phyloP scores from a whole-genome alignment of 1,140 invertebrate genomes.

The Dreissena rostriformis region DNA sequence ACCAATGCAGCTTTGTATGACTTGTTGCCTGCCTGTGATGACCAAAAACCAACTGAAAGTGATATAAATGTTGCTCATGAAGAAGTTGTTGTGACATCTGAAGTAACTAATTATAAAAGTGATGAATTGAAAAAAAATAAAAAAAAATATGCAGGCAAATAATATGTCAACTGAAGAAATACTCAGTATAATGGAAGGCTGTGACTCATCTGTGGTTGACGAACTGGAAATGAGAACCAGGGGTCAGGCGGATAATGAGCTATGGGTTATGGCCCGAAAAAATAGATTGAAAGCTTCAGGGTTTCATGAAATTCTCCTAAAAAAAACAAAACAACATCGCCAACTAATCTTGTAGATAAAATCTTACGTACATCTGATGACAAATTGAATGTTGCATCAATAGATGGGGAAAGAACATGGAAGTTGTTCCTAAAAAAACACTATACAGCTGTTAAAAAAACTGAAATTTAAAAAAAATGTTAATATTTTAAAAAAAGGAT shows the following conservation, averaged over 20 bases:
- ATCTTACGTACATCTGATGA: neutral
- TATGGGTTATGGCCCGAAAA: neutral
- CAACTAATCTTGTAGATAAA: slow-evolving; percentile 8
- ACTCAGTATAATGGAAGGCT: neutral
- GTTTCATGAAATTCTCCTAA: slow-evolving; percentile 29
- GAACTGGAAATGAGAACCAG: slow-evolving; percentile 34
- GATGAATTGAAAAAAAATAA: slow-evolving; percentile 41
- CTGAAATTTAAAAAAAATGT: slow-evolving; percentile 20
- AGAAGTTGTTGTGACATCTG: slow-evolving; percentile 33
- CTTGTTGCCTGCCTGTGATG: neutral
- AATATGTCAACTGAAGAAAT: neutral
- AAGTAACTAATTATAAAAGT: slow-evolving; percentile 4
- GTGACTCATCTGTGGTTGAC: neutral
- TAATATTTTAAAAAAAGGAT: neutral
- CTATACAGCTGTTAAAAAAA: slow-evolving; percentile 1
- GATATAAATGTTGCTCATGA: slow-evolving; percentile 18
- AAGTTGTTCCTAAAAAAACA: slow-evolving; percentile 14
- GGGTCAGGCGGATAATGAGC: slow-evolving; percentile 24
- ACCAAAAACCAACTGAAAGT: neutral
- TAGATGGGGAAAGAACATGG: neutral
- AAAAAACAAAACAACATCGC: neutral
- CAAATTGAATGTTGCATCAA: neutral
- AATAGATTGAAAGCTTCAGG: slow-evolving; percentile 14
- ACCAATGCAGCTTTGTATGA: slow-evolving; percentile 15
- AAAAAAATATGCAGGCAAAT: neutral